These are phyloP conservation scores for Choloepus hoffmanni DNA, from an alignment of 2,113 vertebrate genomes.

Conservation along the genomic window DNA sequence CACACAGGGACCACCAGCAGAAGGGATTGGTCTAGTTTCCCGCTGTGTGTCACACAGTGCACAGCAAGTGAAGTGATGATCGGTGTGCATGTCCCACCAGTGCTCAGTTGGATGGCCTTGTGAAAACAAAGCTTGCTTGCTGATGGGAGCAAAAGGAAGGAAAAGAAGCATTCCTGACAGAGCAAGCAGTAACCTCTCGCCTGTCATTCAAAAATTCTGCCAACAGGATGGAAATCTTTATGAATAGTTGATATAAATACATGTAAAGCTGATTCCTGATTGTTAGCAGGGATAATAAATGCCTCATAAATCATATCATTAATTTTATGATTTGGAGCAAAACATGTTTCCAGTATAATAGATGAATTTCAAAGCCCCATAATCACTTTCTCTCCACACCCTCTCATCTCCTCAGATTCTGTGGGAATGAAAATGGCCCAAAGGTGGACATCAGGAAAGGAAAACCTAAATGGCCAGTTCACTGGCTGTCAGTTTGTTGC, in stretches of 20 bases:
- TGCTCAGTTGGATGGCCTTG: accelerated
- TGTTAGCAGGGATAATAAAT: neutral
- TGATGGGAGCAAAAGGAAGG: neutral
- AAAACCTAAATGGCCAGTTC: neutral
- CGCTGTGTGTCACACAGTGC: too few species aligned
- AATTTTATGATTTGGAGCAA: neutral
- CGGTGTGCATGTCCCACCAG: accelerated
- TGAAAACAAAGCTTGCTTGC: neutral
- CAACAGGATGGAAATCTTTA: neutral
- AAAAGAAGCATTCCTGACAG: neutral
- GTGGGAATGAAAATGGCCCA: neutral
- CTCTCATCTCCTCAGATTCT: neutral
- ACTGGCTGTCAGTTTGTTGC: accelerated
- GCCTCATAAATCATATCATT: neutral
- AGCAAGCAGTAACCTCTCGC: neutral
- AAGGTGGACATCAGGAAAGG: neutral
- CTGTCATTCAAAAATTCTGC: neutral
- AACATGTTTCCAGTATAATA: neutral
- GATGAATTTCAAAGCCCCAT: neutral
- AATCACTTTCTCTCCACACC: too few species aligned
- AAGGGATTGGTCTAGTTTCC: too few species aligned
- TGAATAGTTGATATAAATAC: neutral
- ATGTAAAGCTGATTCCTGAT: neutral
- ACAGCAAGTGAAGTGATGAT: too few species aligned
- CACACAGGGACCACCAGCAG: too few species aligned